Percentiles rank a stretch among this genome's conserved stretches.
Evolutionary conservation across 2,113 vertebrate genomes (phyloP).

Genomic region (Phyllostomus discolor): DNA sequence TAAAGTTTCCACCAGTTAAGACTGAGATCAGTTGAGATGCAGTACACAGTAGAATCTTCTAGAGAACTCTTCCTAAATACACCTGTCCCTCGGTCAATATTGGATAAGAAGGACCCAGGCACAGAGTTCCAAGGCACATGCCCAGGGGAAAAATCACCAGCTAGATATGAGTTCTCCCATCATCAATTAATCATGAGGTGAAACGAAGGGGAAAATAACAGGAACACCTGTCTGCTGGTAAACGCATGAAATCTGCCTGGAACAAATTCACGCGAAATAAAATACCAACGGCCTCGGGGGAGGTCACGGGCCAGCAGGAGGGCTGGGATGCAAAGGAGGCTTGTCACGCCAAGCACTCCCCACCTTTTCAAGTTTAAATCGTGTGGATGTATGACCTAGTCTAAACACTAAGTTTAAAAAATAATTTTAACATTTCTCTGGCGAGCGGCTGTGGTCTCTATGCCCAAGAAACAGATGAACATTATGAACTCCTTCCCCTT

Average conservation of each 20-base stretch:
- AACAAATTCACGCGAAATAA: not conserved
- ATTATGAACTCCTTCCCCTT: not conserved
- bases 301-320: not conserved
- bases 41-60: not conserved
- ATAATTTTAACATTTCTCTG: not conserved
- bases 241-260: not conserved
- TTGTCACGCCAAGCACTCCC: not conserved
- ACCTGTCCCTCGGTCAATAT: not conserved
- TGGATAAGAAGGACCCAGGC: not conserved
- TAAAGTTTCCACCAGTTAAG: not conserved
- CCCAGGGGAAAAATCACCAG: not conserved
- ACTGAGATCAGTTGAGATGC: not conserved
- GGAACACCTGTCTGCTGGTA: not conserved
- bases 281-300: not conserved
- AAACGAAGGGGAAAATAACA: not conserved
- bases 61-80: not conserved
- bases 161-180: not conserved
- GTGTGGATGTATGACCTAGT: not conserved
- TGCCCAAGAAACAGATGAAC: not conserved
- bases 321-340: not conserved
- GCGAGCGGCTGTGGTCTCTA: not conserved
- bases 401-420: conserved; percentile 24
- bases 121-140: not conserved
- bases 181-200: not conserved
- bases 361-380: not conserved